phyloP scores from a whole-genome alignment of 2,113 vertebrate species.

The Helogale parvula region DNA sequence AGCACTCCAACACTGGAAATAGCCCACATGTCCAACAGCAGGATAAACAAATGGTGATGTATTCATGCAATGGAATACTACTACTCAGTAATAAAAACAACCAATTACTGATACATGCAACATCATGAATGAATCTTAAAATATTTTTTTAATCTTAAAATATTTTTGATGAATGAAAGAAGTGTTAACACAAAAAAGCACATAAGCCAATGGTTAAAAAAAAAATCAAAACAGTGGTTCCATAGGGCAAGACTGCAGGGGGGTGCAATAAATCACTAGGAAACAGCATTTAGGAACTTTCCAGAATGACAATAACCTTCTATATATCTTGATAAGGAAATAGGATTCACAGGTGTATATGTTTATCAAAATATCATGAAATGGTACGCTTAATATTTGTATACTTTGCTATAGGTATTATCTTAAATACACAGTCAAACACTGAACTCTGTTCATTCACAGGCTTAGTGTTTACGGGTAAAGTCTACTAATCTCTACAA shows the following conservation, averaged over 20 bases:
- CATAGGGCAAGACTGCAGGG: background rate
- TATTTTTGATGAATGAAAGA: slow-evolving; percentile 6
- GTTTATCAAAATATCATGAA: background rate
- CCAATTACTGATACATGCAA: background rate
- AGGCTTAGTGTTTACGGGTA: background rate
- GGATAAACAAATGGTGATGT: background rate
- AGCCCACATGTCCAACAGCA: background rate
- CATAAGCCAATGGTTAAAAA: background rate
- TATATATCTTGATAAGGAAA: background rate
- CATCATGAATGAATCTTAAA: background rate
- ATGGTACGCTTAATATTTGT: background rate
- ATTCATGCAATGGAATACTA: background rate
- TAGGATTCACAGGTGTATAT: background rate
- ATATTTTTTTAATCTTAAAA: background rate
- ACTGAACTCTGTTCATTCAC: background rate
- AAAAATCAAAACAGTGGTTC: background rate
- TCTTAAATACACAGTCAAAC: background rate
- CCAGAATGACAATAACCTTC: background rate
- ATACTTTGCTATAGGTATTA: background rate
- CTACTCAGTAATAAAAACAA: background rate
- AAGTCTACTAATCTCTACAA: background rate
- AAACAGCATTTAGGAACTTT: background rate
- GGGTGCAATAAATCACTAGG: background rate
- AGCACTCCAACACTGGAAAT: background rate
- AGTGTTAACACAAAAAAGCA: background rate